Percentiles rank a stretch among this genome's conserved stretches.
These are phyloP conservation scores for Anolis carolinensis DNA, from an alignment of 2,113 vertebrate genomes.

Conservation along the genomic window DNA sequence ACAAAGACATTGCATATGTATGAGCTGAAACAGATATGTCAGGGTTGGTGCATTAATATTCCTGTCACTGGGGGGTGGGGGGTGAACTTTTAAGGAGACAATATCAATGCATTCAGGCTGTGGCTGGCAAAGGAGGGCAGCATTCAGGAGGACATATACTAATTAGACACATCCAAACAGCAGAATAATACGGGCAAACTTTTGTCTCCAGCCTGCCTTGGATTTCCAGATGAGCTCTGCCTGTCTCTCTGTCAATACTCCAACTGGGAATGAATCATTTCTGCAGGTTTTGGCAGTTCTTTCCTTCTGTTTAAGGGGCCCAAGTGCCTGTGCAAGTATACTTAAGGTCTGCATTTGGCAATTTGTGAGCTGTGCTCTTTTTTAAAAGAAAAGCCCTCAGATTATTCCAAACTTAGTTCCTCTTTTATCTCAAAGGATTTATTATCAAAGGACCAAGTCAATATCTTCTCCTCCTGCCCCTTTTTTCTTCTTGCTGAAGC, in stretches of 20 bases:
- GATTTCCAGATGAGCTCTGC: slow-evolving; percentile 24
- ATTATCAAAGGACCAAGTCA: background rate
- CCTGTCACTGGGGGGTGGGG: slow-evolving; percentile 97
- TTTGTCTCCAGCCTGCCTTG: slow-evolving; percentile 24
- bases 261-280: background rate
- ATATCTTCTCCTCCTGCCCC: background rate
- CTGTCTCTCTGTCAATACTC: background rate
- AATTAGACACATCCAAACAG: slow-evolving; percentile 88
- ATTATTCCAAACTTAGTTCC: background rate
- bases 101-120: slow-evolving; percentile 93
- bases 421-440: background rate
- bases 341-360: background rate
- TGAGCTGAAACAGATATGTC: slow-evolving; percentile 99
- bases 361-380: background rate
- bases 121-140: slow-evolving; percentile 92
- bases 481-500: background rate
- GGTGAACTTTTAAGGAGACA: slow-evolving; percentile 98
- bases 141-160: slow-evolving; percentile 78
- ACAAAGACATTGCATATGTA: slow-evolving; percentile 99
- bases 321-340: background rate
- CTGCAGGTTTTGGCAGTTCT: background rate
- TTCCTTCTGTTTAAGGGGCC: background rate
- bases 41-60: slow-evolving; percentile 99
- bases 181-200: slow-evolving; percentile 51
- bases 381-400: background rate